Percentiles rank a stretch among this genome's conserved stretches.
Conservation (phyloP, 2,797 vertebrate genomes). For the Rhinichthys osculus region DNA sequence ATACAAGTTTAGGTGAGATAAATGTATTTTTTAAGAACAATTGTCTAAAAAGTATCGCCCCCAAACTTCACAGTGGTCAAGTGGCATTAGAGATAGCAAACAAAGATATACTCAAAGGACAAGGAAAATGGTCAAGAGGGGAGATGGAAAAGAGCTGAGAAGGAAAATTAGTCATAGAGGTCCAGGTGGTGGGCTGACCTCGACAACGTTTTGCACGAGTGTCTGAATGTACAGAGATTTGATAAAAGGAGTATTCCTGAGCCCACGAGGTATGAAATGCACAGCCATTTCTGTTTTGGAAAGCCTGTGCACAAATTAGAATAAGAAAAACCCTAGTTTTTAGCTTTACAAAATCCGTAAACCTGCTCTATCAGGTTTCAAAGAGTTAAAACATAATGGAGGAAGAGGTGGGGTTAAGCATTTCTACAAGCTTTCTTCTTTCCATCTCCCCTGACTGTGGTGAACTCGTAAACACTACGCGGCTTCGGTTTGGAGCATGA, state of each 20-base stretch:
- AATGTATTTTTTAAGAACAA: no score
- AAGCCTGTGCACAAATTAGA: not conserved
- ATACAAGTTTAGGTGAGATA: no score
- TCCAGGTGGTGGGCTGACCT: not conserved
- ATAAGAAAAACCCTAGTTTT: not conserved
- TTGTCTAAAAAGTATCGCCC: no score
- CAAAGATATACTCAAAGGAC: not conserved
- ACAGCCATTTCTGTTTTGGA: not conserved
- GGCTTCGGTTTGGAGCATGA: conserved; percentile 5
- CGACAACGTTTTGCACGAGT: not conserved
- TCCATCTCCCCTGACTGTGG: conserved; percentile 12
- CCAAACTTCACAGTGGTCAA: not conserved
- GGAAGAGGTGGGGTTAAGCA: conserved; percentile 29
- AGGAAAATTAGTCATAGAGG: conserved; percentile 1
- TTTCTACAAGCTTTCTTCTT: conserved; percentile 14
- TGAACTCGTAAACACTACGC: conserved; percentile 27
- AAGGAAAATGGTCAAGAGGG: not conserved
- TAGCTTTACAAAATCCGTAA: not conserved
- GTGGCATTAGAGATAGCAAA: conserved; percentile 5
- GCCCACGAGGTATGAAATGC: not conserved
- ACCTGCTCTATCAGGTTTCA: not conserved
- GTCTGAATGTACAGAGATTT: not conserved
- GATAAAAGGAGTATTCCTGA: not conserved
- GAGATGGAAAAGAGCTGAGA: not conserved
- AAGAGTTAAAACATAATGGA: conserved; percentile 5